Conservation (phyloP, 2,113 vertebrate genomes). For the Ascaphus truei region DNA sequence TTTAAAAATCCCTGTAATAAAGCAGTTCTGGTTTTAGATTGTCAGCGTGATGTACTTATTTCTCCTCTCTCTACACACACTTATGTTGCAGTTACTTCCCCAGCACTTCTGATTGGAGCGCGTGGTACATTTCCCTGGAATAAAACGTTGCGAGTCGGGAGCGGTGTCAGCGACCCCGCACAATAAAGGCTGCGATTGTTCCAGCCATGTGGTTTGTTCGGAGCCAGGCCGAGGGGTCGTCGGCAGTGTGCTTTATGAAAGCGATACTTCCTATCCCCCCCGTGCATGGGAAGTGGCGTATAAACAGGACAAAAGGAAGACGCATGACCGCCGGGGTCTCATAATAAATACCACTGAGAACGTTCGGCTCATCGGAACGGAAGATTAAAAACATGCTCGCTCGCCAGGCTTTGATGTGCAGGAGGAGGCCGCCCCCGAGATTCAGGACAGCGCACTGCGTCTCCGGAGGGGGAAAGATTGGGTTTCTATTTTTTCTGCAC, state of each 20-base stretch:
- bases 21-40: too few species aligned
- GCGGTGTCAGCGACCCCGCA: conserved; percentile 40
- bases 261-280: conserved; percentile 53
- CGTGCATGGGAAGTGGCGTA: conserved; percentile 48
- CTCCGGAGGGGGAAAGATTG: conserved; percentile 14
- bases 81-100: too few species aligned
- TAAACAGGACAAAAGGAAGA: conserved; percentile 68
- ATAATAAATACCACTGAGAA: conserved; percentile 58
- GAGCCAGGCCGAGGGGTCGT: conserved; percentile 47
- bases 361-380: conserved; percentile 63
- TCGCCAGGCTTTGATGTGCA: conserved; percentile 60
- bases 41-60: too few species aligned
- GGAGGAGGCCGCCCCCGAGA: not conserved
- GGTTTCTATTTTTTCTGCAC: conserved; percentile 27
- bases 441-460: not conserved
- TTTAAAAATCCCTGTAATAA: too few species aligned
- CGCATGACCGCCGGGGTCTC: conserved; percentile 65
- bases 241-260: conserved; percentile 52
- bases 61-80: too few species aligned
- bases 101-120: too few species aligned
- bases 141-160: not conserved
- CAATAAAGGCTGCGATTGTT: conserved; percentile 49
- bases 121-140: too few species aligned
- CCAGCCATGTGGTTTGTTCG: conserved; percentile 41
- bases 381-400: conserved; percentile 66